Base-by-base conservation (phyloP, 2,888 invertebrate genomes). In the Pristionchus entomophagus region DNA sequence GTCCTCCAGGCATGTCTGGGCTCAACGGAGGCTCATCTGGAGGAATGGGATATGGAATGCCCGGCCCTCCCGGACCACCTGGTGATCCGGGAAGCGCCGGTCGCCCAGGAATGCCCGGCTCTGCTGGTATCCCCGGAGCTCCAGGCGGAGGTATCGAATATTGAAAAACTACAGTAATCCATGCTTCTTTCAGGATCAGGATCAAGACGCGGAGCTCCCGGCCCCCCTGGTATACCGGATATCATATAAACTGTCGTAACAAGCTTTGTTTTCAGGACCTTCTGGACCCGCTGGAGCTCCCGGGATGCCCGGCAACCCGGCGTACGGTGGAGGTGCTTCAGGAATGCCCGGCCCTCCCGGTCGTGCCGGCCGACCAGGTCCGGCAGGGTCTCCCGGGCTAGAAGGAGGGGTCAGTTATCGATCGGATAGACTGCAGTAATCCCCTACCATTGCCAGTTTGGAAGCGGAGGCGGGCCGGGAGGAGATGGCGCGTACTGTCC, bases 401-500 rank as follows among this genome's bases (percentile, higher is more conserved):
- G 22, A n/a, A 12, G 77, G 77, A 26, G 41, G 26, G 14, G 77
- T 77, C n/a, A n/a, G 77, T 41, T n/a, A 77, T 29, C n/a, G 41
- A 6, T 26, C 32, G 65, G 29, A 12, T 65, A 5, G 12, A 45
- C n/a, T n/a, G n/a, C 77, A 41, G 45, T 77, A 77, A 65, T 73
- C 5, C 3, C 12, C 12, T 17, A 17, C 26, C 41, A n/a, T n/a
- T 77, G 41, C n/a, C 22, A 77, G 77, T 45, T n/a, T 14, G 77
- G 77, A 8, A 22, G 45, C 17, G 17, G 22, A n/a, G 77, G 77
- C 1, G 45, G 45, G 10, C 77, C 77, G 17, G 77, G 77, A n/a
- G 77, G 77, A 10, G 77, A 77, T n/a, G 77, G 77, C 8, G 45
- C 41, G 2, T 77, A 77, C n/a, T 77, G 77, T n/a, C 77, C 77